Base-by-base conservation (phyloP, 2,888 invertebrate species). In the Lepeophtheirus nordmannii region DNA sequence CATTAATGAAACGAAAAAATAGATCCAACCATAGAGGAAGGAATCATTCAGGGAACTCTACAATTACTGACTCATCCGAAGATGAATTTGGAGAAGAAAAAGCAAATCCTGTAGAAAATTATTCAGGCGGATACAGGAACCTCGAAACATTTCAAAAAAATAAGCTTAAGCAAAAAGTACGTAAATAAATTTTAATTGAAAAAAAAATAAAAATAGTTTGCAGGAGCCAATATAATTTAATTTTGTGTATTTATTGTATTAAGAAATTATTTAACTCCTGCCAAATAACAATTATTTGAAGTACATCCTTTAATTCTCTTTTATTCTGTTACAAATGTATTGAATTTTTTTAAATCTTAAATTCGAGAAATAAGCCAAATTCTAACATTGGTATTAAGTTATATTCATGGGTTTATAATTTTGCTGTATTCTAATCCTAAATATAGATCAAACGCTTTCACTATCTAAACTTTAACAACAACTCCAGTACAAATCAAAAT, bases 81-180 rank as follows among this genome's bases (percentile, higher is more conserved):
- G 73, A 73, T n/a, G 74, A 74, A 67, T 68, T 68, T 23, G 67
- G 68, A 7, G 69, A 71, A 70, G 70, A 56, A 71, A 72, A 67
- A 72, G 72, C 46, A 72, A 23, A 81, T 81, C 7, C 80, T 81
- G 60, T 81, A 81, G 75, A 69, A 82, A 68, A 80, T 71, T 81
- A 82, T 72, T 82, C 83, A 69, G 83, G 83, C 71, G 86, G 87
- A 76, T 90, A 86, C 74, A 82, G 85, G 68, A 87, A 91, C 75
- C 79, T 91, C 71, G 91, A 91, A 76, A 89, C 87, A 70, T 90
- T 91, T 75, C 91, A 92, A 76, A 90, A 90, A 75, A 88, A 89
- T 14, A 90, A 91, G 74, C 81, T 91, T 41, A 81, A 89, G 70
- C 90, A 91, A 77, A 91, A 91, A 84, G 90, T 90, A 75, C 70